Base-by-base conservation (phyloP, 2,113 vertebrate genomes). In the Aegotheles bennettii region DNA sequence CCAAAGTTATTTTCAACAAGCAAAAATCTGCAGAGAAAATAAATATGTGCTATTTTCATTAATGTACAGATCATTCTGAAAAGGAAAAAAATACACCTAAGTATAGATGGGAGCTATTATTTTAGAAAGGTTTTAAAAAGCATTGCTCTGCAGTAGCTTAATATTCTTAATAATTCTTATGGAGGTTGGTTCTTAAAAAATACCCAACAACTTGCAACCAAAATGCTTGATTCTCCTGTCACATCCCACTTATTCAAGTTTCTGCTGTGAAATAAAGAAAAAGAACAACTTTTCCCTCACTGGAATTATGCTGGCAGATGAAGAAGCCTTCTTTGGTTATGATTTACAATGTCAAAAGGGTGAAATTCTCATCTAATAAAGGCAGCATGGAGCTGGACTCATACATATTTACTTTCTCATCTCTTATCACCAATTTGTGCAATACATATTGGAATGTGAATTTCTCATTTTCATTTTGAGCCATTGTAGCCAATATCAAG, bases 111-210 rank as follows among this genome's bases (percentile, higher is more conserved):
- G 28, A 75, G 31, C 65, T 85, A 68, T 88, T 94, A 94, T 87
- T 95, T 96, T 70, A 84, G 40, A 90, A 91, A 84, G 24, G 35
- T 63, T 95, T 93, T 35, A 13, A 83, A 96, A 95, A 80, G 33
- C n/a, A 59, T 79, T 80, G 16, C n/a, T 85, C 8, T 87, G 45
- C 19, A 26, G 26, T 63, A 59, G 23, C 77, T 91, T 65, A 85
- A 81, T 84, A 82, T 87, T 73, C 69, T 75, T 71, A 76, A 84
- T 90, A 78, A 51, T 38, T 77, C 29, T 80, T 91, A 42, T 59
- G 75, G 75, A 90, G 28, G 17, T 57, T 90, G 18, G 3, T 79
- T 91, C 53, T 89, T 64, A 40, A 82, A 94, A 42, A 89, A 65
- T 42, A 14, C 16, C 14, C 8, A 26, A 26, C 48, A 25, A 20